Percentiles rank a stretch among this genome's conserved stretches.
Conservation (phyloP, 2,797 vertebrate species). For the Sebastiscus albofasciatus region DNA sequence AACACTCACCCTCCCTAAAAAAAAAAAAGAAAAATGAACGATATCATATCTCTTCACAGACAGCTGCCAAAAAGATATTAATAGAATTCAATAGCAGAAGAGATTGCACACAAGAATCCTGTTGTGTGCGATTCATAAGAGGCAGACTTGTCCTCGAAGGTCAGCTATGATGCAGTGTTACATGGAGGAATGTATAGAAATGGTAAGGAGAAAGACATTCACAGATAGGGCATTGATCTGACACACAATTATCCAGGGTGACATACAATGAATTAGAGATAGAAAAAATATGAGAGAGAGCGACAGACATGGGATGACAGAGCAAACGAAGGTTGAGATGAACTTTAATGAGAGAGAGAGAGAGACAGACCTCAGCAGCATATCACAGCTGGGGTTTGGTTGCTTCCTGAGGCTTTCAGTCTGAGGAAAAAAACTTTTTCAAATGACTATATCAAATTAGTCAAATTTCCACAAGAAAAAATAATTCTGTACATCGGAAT, state of each 20-base stretch:
- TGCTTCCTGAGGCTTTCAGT: conserved; percentile 32
- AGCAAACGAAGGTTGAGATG: conserved; percentile 34
- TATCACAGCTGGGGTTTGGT: conserved; percentile 41
- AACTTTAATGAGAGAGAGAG: conserved; percentile 48
- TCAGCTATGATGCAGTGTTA: conserved; percentile 31
- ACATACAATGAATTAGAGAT: conserved; percentile 38
- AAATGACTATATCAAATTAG: conserved; percentile 44
- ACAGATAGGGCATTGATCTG: conserved; percentile 41
- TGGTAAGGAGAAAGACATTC: conserved; percentile 7
- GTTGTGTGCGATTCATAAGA: conserved; percentile 59
- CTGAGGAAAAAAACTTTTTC: conserved; percentile 26
- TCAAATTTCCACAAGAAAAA: conserved; percentile 3
- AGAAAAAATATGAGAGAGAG: conserved; percentile 8
- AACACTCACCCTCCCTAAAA: conserved; percentile 18
- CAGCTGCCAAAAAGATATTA: conserved; percentile 62
- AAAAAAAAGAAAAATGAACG: conserved; percentile 30
- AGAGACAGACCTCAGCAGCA: conserved; percentile 33
- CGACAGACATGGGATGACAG: not conserved
- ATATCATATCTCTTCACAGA: conserved; percentile 51
- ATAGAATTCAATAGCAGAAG: conserved; percentile 60
- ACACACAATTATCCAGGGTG: conserved; percentile 40
- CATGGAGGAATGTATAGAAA: conserved; percentile 17
- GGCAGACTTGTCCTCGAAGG: conserved; percentile 42
- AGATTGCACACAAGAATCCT: conserved; percentile 63
- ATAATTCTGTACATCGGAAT: not conserved